Base-by-base conservation (phyloP, 2,113 vertebrate species). In the Poicephalus meyeri region DNA sequence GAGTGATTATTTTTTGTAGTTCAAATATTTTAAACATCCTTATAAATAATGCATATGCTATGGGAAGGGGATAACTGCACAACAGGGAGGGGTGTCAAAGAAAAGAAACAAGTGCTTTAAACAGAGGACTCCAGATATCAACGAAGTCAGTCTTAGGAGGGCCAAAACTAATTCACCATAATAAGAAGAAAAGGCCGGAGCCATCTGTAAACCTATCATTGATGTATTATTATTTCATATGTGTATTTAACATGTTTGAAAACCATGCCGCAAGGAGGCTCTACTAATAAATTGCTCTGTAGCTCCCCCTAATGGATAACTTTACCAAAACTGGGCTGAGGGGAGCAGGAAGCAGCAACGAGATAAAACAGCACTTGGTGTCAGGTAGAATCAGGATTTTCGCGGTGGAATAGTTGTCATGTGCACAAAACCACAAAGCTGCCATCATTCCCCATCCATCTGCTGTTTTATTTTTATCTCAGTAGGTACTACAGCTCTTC, bases 261-360 rank as follows among this genome's bases (percentile, higher is more conserved):
- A 82, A 7, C 7, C 0, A 14, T 2, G 33, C 24, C 50, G 31
- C 52, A 35, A 52, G 42, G 50, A 33, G 2, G 14, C 56, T 21
- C 16, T 11, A 25, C 69, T 69, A 20, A 95, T 88, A 92, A 88
- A 58, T 96, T 95, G 92, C 92, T 96, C 76, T 95, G 82, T 7
- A 56, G 92, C 96, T 92, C 96, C 96, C 96, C 91, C 96, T 95
- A 41, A 79, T 39, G 95, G 89, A 19, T 14, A 68, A 55, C 52
- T 28, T 56, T 1, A 53, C 19, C 65, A 42, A 64, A 56, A 28
- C 9, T 4, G 11, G 5, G 63, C 9, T 87, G 17, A 15, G 16
- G 46, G 42, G 2, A 66, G 65, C 49, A 9, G 61, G 1, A 6
- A 78, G 68, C 4, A 3, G 4, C 6, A 16, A 28, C 0, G 24